phyloP scores from a whole-genome alignment of 2,888 invertebrate species.

The Apamea anceps region DNA sequence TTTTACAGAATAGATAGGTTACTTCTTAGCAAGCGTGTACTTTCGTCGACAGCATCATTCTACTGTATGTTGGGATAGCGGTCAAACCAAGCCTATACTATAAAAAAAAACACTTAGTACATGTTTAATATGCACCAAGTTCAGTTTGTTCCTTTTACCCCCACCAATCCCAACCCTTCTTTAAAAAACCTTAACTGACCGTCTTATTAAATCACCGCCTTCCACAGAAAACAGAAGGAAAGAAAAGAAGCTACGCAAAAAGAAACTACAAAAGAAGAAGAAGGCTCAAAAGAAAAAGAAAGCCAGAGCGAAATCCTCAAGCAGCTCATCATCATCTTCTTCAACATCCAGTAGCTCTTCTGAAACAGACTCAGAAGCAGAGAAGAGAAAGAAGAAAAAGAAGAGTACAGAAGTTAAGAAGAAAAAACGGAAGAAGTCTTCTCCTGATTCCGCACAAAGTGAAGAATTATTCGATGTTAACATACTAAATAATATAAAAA shows the following conservation, averaged over 20 bases:
- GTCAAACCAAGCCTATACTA: too few species aligned
- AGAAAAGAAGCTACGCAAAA: constrained; percentile 81
- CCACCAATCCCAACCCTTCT: not conserved
- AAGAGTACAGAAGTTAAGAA: constrained; percentile 69
- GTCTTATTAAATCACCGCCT: not conserved
- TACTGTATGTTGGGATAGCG: not conserved
- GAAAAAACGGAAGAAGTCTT: constrained; percentile 76
- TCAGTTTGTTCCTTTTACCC: not conserved
- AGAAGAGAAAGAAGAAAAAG: constrained; percentile 66
- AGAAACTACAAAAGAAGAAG: constrained; percentile 80
- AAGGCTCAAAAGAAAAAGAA: constrained; percentile 81
- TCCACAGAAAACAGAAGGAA: constrained; percentile 76
- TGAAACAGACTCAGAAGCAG: constrained; percentile 71
- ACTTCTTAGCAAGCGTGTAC: not conserved
- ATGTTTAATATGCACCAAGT: too few species aligned
- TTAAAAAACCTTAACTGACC: not conserved
- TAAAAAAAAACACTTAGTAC: too few species aligned
- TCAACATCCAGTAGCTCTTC: constrained; percentile 55
- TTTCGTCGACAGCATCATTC: not conserved
- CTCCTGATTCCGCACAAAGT: constrained; percentile 77
- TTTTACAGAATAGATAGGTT: not conserved
- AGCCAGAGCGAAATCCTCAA: constrained; percentile 72
- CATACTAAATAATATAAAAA: constrained; percentile 86
- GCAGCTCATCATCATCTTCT: constrained; percentile 70
- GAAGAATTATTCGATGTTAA: constrained; percentile 85